These are phyloP conservation scores for Mustela nigripes DNA, from an alignment of 2,113 vertebrate species.

Conservation along the genomic window DNA sequence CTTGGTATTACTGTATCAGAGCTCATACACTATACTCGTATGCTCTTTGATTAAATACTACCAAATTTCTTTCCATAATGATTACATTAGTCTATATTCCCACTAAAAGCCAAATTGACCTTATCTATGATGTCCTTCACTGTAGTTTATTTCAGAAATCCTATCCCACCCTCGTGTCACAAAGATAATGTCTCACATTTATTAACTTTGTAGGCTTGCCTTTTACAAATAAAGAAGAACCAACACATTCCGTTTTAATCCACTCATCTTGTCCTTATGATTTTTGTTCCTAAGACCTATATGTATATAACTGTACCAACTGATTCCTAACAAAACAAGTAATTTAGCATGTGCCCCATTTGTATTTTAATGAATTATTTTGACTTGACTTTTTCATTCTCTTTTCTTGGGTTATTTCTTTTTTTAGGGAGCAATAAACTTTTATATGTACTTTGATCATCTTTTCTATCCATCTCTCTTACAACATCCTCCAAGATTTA, in stretches of 20 bases:
- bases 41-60: neutral
- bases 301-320: too few species aligned
- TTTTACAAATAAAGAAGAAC: neutral
- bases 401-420: neutral
- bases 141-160: neutral
- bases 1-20: neutral
- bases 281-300: neutral
- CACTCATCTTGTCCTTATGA: neutral
- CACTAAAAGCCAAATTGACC: neutral
- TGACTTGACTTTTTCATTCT: neutral
- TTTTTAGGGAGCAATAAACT: neutral
- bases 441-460: neutral
- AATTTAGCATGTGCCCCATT: too few species aligned
- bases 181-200: neutral
- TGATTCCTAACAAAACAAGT: too few species aligned
- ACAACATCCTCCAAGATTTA: neutral
- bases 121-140: neutral
- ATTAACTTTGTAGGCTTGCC: neutral
- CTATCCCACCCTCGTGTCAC: neutral
- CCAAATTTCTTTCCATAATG: neutral
- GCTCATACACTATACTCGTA: neutral
- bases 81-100: neutral
- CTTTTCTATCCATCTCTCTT: neutral
- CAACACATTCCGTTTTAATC: neutral
- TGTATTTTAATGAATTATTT: neutral